Evolutionary conservation across 2,113 vertebrate genomes (phyloP).

Genomic region (Saimiri boliviensis): DNA sequence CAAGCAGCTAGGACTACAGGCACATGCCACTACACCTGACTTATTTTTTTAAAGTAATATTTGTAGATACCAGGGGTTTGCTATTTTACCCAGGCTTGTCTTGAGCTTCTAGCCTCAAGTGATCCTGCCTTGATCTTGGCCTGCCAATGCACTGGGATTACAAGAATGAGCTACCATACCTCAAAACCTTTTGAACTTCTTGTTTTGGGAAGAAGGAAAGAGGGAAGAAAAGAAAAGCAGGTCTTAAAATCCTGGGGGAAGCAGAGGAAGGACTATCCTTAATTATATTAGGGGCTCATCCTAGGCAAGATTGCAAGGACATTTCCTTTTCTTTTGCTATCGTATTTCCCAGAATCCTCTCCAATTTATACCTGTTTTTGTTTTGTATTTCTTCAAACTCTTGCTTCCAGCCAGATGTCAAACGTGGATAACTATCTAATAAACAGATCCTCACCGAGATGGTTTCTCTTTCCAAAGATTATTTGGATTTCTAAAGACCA

Average conservation of each 20-base stretch:
- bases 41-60: too few relatives aligned
- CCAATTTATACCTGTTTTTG: background rate
- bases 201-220: background rate
- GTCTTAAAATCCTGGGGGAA: background rate
- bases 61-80: too few relatives aligned
- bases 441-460: background rate
- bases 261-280: background rate
- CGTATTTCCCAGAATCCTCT: background rate
- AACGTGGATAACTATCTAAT: background rate
- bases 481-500: background rate
- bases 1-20: too few relatives aligned
- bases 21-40: too few relatives aligned
- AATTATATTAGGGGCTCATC: background rate
- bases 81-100: too few relatives aligned
- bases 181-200: slow-evolving; percentile 11
- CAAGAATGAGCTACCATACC: too few relatives aligned
- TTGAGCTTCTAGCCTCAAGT: too few relatives aligned
- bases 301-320: background rate
- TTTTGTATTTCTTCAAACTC: background rate
- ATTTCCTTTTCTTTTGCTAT: background rate
- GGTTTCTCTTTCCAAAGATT: background rate
- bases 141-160: too few relatives aligned
- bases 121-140: too few relatives aligned
- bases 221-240: background rate
- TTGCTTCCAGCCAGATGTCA: background rate